Conservation (phyloP, 2,888 invertebrate genomes). For the Muschampia plurimacula region DNA sequence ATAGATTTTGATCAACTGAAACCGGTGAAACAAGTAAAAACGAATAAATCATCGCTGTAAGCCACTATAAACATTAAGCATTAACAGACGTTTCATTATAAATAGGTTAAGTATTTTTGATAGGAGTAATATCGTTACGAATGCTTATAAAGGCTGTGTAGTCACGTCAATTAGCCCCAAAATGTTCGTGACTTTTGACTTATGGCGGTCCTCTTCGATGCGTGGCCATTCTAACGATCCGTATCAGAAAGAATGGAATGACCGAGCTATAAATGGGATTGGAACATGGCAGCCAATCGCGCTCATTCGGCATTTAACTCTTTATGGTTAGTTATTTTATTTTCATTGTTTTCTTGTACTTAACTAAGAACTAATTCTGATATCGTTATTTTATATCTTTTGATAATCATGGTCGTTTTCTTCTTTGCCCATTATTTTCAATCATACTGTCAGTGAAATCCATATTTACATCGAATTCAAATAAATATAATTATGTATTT, state of each 20-base stretch:
- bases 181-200: conserved; percentile 83
- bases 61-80: conserved; percentile 37
- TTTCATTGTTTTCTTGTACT: neutral
- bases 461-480: too few relatives aligned
- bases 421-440: too few relatives aligned
- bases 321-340: neutral
- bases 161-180: conserved; percentile 79
- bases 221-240: conserved; percentile 66
- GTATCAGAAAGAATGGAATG: conserved; percentile 65
- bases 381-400: too few relatives aligned
- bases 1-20: conserved; percentile 10
- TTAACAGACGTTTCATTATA: conserved; percentile 59
- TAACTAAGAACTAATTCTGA: too few relatives aligned
- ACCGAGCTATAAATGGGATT: conserved; percentile 68
- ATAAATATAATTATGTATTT: too few relatives aligned
- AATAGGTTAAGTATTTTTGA: conserved; percentile 83
- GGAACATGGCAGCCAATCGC: conserved; percentile 51
- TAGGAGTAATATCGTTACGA: conserved; percentile 64
- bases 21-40: conserved; percentile 3
- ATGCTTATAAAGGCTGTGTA: conserved; percentile 78
- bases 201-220: conserved; percentile 75
- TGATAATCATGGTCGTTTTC: too few relatives aligned
- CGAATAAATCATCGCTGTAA: conserved; percentile 9
- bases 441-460: too few relatives aligned
- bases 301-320: conserved; percentile 5